phyloP scores from a whole-genome alignment of 1,140 invertebrate species.

The Mercenaria mercenaria region DNA sequence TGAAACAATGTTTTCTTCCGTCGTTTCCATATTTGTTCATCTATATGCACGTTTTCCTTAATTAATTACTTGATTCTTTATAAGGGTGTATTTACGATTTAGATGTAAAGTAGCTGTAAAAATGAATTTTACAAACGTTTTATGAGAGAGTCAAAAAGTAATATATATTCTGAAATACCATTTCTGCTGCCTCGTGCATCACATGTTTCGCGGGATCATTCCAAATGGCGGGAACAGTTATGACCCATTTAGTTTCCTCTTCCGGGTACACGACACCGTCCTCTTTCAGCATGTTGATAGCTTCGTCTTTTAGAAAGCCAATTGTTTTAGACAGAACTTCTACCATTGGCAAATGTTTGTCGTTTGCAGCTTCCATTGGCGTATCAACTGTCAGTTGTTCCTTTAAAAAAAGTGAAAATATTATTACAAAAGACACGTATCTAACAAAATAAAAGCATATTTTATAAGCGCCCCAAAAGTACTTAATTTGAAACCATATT shows the following conservation, averaged over 20 bases:
- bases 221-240: constrained; percentile 40
- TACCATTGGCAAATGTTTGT: constrained; percentile 4
- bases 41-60: too few relatives aligned
- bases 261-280: neutral
- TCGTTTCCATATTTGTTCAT: too few relatives aligned
- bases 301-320: constrained; percentile 33
- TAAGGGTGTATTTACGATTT: too few relatives aligned
- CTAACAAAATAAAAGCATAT: neutral
- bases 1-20: too few relatives aligned
- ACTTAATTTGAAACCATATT: neutral
- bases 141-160: too few relatives aligned
- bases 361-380: constrained; percentile 36
- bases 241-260: constrained; percentile 8
- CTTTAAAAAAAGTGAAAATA: neutral
- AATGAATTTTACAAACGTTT: too few relatives aligned
- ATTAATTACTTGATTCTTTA: too few relatives aligned
- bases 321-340: constrained; percentile 43
- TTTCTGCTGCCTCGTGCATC: constrained; percentile 22
- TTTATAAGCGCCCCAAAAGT: neutral
- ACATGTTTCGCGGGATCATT: constrained; percentile 25
- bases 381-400: neutral
- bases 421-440: too few relatives aligned
- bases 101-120: too few relatives aligned
- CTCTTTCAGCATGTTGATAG: neutral
- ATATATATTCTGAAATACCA: neutral